Evolutionary conservation across 2,888 invertebrate species (phyloP).

Genomic region (Erebia ligea): DNA sequence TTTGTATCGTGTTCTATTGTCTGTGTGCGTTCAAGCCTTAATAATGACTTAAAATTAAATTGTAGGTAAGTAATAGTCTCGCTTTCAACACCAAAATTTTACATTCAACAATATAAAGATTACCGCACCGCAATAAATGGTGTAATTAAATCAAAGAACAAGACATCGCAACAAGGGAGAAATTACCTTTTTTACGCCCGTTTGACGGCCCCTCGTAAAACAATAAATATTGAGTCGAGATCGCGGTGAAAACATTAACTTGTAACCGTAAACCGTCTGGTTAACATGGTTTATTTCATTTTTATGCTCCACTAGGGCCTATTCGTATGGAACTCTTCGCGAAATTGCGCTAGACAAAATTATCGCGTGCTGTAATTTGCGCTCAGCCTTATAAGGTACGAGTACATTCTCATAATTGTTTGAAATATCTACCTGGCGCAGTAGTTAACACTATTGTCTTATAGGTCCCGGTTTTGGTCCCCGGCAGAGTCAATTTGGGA

Average conservation of each 20-base stretch:
- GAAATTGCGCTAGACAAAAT: too few species aligned
- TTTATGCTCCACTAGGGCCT: slow-evolving; percentile 43
- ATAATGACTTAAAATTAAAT: background rate
- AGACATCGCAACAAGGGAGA: slow-evolving; percentile 27
- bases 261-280: slow-evolving; percentile 46
- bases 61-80: background rate
- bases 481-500: too few species aligned
- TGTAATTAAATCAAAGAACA: slow-evolving; percentile 38
- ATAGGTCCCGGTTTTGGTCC: too few species aligned
- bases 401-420: too few species aligned
- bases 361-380: too few species aligned
- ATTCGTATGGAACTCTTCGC: background rate
- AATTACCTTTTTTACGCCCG: slow-evolving; percentile 42
- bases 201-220: slow-evolving; percentile 45
- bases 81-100: slow-evolving; percentile 12
- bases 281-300: slow-evolving; percentile 49
- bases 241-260: slow-evolving; percentile 45
- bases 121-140: slow-evolving; percentile 30
- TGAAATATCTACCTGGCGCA: too few species aligned
- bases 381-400: too few species aligned
- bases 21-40: too few species aligned
- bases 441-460: too few species aligned
- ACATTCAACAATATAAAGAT: slow-evolving; percentile 23
- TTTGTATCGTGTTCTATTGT: too few species aligned
- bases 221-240: slow-evolving; percentile 55